A percentile compares a stretch with the other conserved stretches of the same genome.
These are phyloP conservation scores for Pseudomugil gertrudae DNA, from an alignment of 2,797 vertebrate species.

Conservation along the genomic window DNA sequence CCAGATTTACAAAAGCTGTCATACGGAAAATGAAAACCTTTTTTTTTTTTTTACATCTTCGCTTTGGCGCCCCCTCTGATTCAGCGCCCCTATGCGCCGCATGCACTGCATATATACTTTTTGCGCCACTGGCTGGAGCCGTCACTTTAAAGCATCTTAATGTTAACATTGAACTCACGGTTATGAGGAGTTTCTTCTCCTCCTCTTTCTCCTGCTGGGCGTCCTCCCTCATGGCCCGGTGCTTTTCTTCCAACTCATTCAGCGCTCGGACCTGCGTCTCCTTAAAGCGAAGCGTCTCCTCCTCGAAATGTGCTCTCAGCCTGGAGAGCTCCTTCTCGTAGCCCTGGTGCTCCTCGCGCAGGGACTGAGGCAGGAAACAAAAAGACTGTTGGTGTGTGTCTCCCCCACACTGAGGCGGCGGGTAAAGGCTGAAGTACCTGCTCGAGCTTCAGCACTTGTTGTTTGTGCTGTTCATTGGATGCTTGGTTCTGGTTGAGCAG, in stretches of 20 bases:
- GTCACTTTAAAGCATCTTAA: not conserved
- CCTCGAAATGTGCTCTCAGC: conserved; percentile 88
- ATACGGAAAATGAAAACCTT: too few relatives aligned
- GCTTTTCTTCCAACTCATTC: conserved; percentile 92
- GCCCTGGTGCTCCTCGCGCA: conserved; percentile 92
- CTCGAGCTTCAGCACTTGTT: conserved; percentile 90
- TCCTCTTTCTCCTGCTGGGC: conserved; percentile 85
- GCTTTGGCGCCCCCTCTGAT: too few relatives aligned
- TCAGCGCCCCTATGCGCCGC: too few relatives aligned
- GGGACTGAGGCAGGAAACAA: conserved; percentile 84
- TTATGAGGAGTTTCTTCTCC: conserved; percentile 89
- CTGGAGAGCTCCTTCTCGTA: conserved; percentile 93
- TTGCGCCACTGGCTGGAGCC: too few relatives aligned
- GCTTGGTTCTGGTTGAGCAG: conserved; percentile 92
- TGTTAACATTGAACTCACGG: conserved; percentile 74
- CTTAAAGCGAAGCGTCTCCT: conserved; percentile 87
- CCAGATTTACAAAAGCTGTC: too few relatives aligned
- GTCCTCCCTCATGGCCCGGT: conserved; percentile 87
- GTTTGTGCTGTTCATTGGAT: conserved; percentile 90
- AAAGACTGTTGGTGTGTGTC: accelerated
- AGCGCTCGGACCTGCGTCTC: conserved; percentile 90
- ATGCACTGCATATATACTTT: too few relatives aligned
- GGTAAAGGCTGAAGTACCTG: conserved; percentile 81
- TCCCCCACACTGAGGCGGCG: too few relatives aligned
- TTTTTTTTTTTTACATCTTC: too few relatives aligned